Percentiles rank a stretch among this genome's conserved stretches.
Conservation (phyloP, 2,113 vertebrate species). For the Phoxinus phoxinus region DNA sequence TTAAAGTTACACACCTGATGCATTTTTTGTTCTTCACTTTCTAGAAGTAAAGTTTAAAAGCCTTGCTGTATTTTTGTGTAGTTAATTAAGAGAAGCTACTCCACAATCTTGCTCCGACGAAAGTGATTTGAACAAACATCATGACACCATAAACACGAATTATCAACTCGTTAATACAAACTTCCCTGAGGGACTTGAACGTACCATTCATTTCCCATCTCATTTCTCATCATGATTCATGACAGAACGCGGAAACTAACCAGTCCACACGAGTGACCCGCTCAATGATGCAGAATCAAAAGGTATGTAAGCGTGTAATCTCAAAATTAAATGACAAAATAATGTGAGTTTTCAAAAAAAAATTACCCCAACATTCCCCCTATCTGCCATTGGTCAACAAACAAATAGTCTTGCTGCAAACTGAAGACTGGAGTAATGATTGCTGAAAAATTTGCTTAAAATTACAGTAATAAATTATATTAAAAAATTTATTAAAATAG, state of each 20-base stretch:
- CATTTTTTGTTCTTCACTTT: too few relatives aligned
- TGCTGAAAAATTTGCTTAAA: background rate
- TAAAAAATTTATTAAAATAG: background rate
- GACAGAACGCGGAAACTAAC: slow-evolving; percentile 12
- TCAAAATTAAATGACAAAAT: background rate
- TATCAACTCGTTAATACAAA: too few relatives aligned
- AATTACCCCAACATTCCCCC: background rate
- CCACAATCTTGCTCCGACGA: too few relatives aligned
- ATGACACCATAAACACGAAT: too few relatives aligned
- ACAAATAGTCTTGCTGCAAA: background rate
- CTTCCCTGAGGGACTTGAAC: too few relatives aligned
- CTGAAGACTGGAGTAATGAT: background rate
- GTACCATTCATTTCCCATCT: background rate
- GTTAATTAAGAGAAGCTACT: too few relatives aligned
- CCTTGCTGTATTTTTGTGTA: too few relatives aligned
- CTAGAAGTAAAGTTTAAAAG: too few relatives aligned
- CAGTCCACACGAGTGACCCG: slow-evolving; percentile 73
- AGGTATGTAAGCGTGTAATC: slow-evolving; percentile 52
- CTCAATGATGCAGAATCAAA: slow-evolving; percentile 72
- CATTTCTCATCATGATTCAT: slow-evolving; percentile 25
- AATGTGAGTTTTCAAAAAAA: background rate
- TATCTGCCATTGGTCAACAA: background rate
- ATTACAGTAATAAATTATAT: background rate
- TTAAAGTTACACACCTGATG: too few relatives aligned
- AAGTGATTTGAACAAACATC: too few relatives aligned